Evolutionary conservation across 2,113 vertebrate genomes (phyloP).

Genomic region (Chroicocephalus ridibundus): DNA sequence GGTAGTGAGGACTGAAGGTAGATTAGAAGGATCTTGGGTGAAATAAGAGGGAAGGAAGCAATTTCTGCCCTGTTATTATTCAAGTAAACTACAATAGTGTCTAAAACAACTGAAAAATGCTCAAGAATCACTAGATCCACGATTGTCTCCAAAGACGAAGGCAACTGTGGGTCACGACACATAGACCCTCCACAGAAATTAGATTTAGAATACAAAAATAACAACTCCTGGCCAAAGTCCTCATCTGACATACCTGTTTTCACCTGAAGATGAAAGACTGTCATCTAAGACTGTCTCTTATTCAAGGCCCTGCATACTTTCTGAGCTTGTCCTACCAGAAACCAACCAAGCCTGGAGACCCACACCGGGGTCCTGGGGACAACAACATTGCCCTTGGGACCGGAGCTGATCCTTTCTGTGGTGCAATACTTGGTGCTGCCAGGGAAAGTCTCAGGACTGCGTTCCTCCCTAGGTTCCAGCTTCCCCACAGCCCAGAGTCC

Average conservation of each 20-base stretch:
- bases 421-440: neutral
- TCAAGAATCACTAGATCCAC: neutral
- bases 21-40: neutral
- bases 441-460: neutral
- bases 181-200: neutral
- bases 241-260: neutral
- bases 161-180: neutral
- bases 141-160: neutral
- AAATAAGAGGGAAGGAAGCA: neutral
- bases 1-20: neutral
- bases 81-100: neutral
- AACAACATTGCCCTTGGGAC: neutral
- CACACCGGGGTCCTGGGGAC: neutral
- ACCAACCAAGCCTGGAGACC: neutral
- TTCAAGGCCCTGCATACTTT: neutral
- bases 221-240: neutral
- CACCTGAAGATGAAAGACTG: neutral
- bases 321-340: neutral
- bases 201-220: neutral
- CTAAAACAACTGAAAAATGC: neutral
- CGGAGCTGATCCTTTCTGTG: neutral
- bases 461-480: neutral
- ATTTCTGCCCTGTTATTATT: neutral
- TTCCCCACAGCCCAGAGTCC: neutral
- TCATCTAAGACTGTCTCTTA: neutral